These are phyloP conservation scores for Azorinus chamasolen DNA, from an alignment of 2,888 invertebrate species.

Conservation along the genomic window DNA sequence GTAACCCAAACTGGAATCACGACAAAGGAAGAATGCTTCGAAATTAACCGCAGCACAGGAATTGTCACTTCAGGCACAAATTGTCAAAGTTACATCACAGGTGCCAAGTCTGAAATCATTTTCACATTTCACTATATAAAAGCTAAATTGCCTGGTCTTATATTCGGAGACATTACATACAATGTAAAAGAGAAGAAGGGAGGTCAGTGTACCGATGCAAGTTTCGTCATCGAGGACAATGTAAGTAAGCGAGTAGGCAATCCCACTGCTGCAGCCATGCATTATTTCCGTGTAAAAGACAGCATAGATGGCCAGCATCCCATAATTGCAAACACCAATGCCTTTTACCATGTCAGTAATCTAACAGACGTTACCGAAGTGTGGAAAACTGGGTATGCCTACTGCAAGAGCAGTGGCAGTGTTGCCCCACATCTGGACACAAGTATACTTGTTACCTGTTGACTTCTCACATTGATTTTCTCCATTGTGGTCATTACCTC, in stretches of 20 bases:
- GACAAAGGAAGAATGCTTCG: constrained; percentile 67
- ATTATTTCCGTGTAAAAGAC: constrained; percentile 71
- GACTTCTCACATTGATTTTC: constrained; percentile 12
- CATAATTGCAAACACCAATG: constrained; percentile 6
- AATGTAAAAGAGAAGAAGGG: constrained; percentile 59
- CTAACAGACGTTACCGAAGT: constrained; percentile 72
- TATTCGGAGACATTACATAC: constrained; percentile 79
- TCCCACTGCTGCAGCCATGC: constrained; percentile 57
- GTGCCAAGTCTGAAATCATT: constrained; percentile 45
- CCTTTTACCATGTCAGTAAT: constrained; percentile 48
- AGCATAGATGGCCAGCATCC: constrained; percentile 47
- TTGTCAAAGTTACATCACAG: constrained; percentile 45
- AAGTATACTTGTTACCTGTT: constrained; percentile 57
- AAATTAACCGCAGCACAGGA: constrained; percentile 45
- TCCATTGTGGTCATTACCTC: too few relatives aligned
- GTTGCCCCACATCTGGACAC: constrained; percentile 71
- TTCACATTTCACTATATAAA: constrained; percentile 71
- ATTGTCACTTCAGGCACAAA: constrained; percentile 32
- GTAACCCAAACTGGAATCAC: constrained; percentile 24
- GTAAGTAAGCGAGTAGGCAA: constrained; percentile 23
- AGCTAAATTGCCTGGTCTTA: constrained; percentile 57
- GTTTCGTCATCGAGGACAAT: constrained; percentile 37
- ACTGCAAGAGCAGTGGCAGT: constrained; percentile 77
- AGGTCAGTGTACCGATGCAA: constrained; percentile 48
- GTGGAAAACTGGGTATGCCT: constrained; percentile 80